phyloP scores from a whole-genome alignment of 2,113 vertebrate species.

The Origma solitaria region DNA sequence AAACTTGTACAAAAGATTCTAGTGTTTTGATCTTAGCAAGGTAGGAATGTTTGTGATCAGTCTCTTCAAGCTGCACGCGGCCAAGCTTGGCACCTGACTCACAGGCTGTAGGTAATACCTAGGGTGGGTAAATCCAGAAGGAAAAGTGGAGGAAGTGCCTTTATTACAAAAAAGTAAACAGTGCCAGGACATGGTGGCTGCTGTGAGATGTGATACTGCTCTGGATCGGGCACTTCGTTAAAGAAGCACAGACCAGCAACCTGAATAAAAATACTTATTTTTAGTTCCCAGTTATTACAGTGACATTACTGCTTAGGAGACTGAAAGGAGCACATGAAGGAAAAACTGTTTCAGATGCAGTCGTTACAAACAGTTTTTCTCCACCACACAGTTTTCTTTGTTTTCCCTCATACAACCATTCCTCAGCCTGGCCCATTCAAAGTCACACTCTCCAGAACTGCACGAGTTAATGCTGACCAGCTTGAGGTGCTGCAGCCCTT shows the following conservation, averaged over 20 bases:
- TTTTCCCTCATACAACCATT: background rate
- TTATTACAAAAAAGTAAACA: background rate
- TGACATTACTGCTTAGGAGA: background rate
- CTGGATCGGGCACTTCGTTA: accelerated
- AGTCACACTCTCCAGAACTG: background rate
- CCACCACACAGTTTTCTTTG: background rate
- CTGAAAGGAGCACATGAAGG: background rate
- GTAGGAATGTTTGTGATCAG: background rate
- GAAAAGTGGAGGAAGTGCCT: background rate
- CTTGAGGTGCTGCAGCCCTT: background rate
- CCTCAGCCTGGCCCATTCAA: background rate
- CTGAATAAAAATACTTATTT: background rate
- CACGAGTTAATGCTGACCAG: background rate
- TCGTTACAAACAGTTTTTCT: background rate
- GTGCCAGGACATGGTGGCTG: background rate
- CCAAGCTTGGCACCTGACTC: background rate
- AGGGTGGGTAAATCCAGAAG: background rate
- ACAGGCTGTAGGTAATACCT: background rate
- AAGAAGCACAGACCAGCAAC: background rate
- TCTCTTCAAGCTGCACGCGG: background rate
- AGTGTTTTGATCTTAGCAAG: background rate
- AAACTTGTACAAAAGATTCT: background rate
- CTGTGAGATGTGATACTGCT: background rate
- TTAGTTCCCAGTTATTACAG: background rate
- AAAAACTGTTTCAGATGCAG: background rate